Base-by-base conservation (phyloP, 2,797 vertebrate species). In the Synaphobranchus kaupii region DNA sequence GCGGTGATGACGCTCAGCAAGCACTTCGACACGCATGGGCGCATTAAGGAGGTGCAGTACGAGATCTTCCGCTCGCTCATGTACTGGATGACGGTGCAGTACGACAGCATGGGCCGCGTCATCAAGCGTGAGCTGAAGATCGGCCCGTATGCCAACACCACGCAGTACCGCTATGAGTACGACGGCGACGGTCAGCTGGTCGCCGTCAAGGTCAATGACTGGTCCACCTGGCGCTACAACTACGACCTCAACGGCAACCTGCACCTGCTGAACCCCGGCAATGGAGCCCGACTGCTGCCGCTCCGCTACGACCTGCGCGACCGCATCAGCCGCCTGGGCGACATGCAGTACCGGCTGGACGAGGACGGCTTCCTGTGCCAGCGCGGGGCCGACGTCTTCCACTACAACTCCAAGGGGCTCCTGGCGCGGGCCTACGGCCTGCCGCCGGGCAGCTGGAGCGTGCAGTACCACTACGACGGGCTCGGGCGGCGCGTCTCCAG, bases 71-170 rank as follows among this genome's bases (percentile, higher is more conserved):
- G 97, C 47, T 98, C 97, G 0, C 95, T 98, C 81, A 97, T 98
- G 97, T 99, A 99, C 92, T 99, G 99, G 99, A 99, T 99, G 99
- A 99, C 98, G 44, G 96, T 99, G 91, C 98, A 99, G 92, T 99
- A 99, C 0, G 98, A 99, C 90, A 97, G 93, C 1, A 97, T 98
- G 88, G 99, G 98, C 15, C 93, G 97, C 22, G 97, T 98, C 39
- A 97, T 97, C 66, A 98, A 97, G 85, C 95, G 97, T 76, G 97
- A 98, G 91, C 93, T 98, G 28, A 98, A 98, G 63, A 96, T 98
- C 0, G 97, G 97, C 0, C 97, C 97, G 0, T 98, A 98, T 0
- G 97, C 97, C 89, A 98, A 98, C 91, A 98, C 97, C 0, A 98
- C 97, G 0, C 97, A 97, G 90, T 98, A 97, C n/a, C 97, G 97